Percentiles rank a stretch among this genome's conserved stretches.
Conservation (phyloP, 2,113 vertebrate genomes). For the Polyodon spathula region DNA sequence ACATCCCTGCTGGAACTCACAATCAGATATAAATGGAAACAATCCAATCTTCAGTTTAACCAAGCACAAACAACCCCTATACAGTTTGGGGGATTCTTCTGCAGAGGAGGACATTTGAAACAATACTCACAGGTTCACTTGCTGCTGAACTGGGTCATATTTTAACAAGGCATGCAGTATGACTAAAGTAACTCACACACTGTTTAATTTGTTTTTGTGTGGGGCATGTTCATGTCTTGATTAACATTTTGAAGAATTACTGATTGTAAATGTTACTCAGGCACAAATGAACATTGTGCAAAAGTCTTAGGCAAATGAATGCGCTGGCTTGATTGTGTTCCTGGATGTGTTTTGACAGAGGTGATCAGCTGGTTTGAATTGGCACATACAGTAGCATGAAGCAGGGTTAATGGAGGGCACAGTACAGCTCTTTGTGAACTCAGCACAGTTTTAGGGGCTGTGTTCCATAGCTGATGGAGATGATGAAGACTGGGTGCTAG, state of each 20-base stretch:
- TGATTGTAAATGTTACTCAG: conserved; percentile 15
- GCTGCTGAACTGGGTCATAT: no score
- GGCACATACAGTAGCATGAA: background rate
- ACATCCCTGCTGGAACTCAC: no score
- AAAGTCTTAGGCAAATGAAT: background rate
- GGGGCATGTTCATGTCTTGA: background rate
- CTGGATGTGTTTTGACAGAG: conserved; percentile 14
- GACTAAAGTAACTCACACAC: background rate
- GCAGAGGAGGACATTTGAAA: no score
- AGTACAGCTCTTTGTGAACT: background rate
- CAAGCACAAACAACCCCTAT: no score
- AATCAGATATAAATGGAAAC: no score
- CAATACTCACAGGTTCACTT: no score
- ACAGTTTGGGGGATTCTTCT: no score
- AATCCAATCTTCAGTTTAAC: no score
- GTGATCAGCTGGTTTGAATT: conserved; percentile 17
- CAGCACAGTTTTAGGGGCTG: background rate
- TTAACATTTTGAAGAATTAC: background rate
- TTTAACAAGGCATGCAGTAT: no score
- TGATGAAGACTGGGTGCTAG: no score
- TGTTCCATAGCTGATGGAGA: background rate
- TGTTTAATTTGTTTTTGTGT: background rate
- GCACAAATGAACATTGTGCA: no score
- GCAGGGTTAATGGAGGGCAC: conserved; percentile 9
- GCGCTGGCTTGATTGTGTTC: background rate